Base-by-base conservation (phyloP, 2,888 invertebrate genomes). In the Patella ulyssiponensis region DNA sequence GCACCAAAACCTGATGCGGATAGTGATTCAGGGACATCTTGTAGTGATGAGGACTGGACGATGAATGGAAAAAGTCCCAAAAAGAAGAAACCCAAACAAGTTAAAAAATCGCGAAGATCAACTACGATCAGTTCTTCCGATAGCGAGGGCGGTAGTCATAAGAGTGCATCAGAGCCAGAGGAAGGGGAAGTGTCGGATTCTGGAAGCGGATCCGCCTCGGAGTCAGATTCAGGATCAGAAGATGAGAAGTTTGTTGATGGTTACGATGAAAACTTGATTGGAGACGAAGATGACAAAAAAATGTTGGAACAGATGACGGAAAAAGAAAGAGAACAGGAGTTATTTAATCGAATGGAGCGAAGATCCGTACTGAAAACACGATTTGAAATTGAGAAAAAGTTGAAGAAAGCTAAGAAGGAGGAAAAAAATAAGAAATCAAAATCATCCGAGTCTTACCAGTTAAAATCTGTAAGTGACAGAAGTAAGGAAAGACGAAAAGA, bases 211-310 rank as follows among this genome's bases (percentile, higher is more conserved):
- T 81, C 82, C 5, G 84, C 81, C 27, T 81, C 81, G 14, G 82
- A 77, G 33, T 69, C 70, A 11, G 79, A 77, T 17, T 82, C 83
- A 1, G 81, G 76, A 12, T 79, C 79, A 14, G 83, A 80, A 73
- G 86, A 89, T 82, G 96, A 95, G 84, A 97, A 98, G 91, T 98
- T 98, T 90, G 95, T 97, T 90, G 98, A 99, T 93, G 98, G 98
- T 81, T 98, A 96, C 87, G 98, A 98, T 91, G 98, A 98, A 82
- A 96, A 98, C 90, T 94, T 98, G 52, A 98, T 98, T 95, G 98
- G 98, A 0, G 98, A 98, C 91, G 98, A 96, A 80, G 98, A 97
- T 85, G 99, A 99, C 93, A 94, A 96, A 87, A 95, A 96, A 1
- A 93, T 96, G 0, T 93, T 99, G 71, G 97, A 97, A 15, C 95